Base-by-base conservation (phyloP, 2,797 vertebrate species). In the Poecilia gillii region DNA sequence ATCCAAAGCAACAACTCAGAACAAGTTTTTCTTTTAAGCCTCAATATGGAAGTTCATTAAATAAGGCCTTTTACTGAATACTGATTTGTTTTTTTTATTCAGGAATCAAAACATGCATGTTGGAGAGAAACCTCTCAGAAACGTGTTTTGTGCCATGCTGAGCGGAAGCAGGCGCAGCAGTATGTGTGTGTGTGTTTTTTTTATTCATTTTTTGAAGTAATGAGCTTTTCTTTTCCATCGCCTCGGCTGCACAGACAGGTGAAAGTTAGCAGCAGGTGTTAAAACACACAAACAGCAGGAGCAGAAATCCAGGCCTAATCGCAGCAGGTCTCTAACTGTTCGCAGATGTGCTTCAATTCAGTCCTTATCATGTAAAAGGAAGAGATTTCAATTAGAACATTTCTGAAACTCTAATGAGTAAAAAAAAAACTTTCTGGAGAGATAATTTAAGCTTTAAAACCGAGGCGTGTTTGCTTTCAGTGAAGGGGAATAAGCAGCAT, bases 231-330 rank as follows among this genome's bases (percentile, higher is more conserved):
- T 84, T 86, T 76, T 78, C 84, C 74, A 3, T 36, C 47, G 28
- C 78, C 85, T 83, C 46, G 0, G n/a, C 45, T 28, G 84, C 70
- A 62, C 73, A 45, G 80, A 73, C 83, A 78, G 84, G 84, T 81
- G 83, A 88, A 75, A 36, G 41, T 71, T 46, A 81, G 78, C 89
- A 82, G 84, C 90, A 88, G 88, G 89, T 87, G 86, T 80, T 68
- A 77, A 68, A 47, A 80, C 76, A 59, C 16, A 78, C 81, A 84
- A 80, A 88, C 72, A 72, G 73, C 64, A 74, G 31, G 46, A 33
- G 71, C 71, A 73, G 13, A 59, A 81, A 84, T 79, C 43, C 82
- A 87, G 76, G 83, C 46, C 82, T 82, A 12, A 51, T 87, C 86
- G 28, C 84, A 72, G 84, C 85, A 77, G 85, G 84, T 53, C 45